Percentiles rank a stretch among this genome's conserved stretches.
Evolutionary conservation across 2,113 vertebrate species (phyloP).

Genomic region (Cynopterus brachyotis): DNA sequence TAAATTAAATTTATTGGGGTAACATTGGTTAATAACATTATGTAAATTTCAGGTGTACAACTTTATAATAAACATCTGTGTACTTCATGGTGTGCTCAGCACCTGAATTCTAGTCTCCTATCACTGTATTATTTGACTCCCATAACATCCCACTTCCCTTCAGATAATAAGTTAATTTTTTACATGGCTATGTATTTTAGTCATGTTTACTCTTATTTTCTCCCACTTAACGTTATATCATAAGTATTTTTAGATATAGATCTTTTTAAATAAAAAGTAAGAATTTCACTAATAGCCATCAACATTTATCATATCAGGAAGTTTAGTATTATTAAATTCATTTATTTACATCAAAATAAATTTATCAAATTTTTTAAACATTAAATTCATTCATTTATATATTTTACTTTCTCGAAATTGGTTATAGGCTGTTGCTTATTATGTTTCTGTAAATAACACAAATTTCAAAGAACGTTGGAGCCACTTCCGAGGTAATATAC

Average conservation of each 20-base stretch:
- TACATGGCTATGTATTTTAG: background rate
- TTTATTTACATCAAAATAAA: background rate
- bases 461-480: background rate
- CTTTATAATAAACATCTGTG: background rate
- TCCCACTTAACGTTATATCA: background rate
- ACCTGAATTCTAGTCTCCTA: background rate
- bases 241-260: background rate
- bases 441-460: background rate
- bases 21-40: background rate
- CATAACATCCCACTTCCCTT: background rate
- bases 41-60: background rate
- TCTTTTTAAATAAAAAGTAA: slow-evolving; percentile 11
- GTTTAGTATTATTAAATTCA: background rate
- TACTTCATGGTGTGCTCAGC: background rate
- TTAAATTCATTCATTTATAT: background rate
- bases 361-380: background rate
- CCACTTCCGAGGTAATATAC: background rate
- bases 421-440: background rate
- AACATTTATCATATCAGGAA: slow-evolving; percentile 18
- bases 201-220: background rate
- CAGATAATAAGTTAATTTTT: background rate
- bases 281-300: background rate
- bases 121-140: background rate
- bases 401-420: slow-evolving; percentile 37
- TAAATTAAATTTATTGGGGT: background rate